Conservation (phyloP, 2,888 invertebrate species). For the Drosophila quinaria region DNA sequence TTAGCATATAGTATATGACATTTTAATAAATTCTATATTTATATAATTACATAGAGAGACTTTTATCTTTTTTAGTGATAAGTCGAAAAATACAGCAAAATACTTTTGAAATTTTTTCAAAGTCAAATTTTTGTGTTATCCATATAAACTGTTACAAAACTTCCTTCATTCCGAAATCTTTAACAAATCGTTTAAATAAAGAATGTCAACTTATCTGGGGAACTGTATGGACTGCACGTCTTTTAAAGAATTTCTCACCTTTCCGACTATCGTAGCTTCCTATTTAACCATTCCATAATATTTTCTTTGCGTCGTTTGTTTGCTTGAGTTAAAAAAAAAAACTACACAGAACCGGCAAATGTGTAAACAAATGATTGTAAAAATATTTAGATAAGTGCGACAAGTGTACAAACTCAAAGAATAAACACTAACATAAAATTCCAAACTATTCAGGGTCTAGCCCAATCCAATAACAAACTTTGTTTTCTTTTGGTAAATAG, state of each 20-base stretch:
- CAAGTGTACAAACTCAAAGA: conserved; percentile 54
- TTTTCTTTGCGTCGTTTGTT: conserved; percentile 27
- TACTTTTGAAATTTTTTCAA: too few relatives aligned
- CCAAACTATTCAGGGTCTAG: conserved; percentile 10
- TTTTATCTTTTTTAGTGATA: too few relatives aligned
- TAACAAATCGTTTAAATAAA: not conserved
- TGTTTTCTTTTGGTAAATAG: conserved; percentile 36
- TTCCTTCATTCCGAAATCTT: too few relatives aligned
- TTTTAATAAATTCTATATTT: not conserved
- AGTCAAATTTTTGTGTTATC: too few relatives aligned
- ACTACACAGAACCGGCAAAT: conserved; percentile 23
- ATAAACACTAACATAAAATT: conserved; percentile 11
- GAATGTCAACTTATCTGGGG: not conserved
- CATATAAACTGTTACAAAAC: too few relatives aligned
- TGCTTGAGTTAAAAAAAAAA: conserved; percentile 40
- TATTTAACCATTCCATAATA: conserved; percentile 16
- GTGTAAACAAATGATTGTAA: conserved; percentile 64
- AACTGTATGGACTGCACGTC: not conserved
- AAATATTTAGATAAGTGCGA: conserved; percentile 68
- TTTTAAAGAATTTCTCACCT: conserved; percentile 11
- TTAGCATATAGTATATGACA: not conserved
- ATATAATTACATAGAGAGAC: too few relatives aligned
- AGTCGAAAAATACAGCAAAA: too few relatives aligned
- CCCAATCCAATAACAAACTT: conserved; percentile 9
- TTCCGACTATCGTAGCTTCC: conserved; percentile 25